Evolutionary conservation across 2,888 invertebrate genomes (phyloP), one percentile per base, ranked within the genome.

Genomic region (Synanthedon myopaeformis): DNA sequence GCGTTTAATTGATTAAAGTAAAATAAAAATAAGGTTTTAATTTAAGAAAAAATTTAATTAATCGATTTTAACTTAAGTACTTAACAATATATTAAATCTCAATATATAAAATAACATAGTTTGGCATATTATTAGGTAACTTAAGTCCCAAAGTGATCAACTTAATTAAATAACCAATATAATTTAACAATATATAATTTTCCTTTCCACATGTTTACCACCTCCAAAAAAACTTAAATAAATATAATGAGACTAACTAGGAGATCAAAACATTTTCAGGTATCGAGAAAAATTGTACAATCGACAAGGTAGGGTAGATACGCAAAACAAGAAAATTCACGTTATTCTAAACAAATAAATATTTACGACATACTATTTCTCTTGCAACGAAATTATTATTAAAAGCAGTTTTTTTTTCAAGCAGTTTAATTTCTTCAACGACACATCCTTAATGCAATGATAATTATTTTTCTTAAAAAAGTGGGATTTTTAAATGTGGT

Each of bases 201-300:
- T 17, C 49, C 14, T 17, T 17, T 19, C 49, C 12, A 13, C 14
- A 13, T 45, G 45, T 45, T 45, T 45, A 45, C 45, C 45, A 35
- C 10, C 6, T 35, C 35, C 35, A n/a, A 10, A 45, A 19, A 4
- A 17, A 23, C 49, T 17, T 62, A 71, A 76, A 74, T 75, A 74
- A 78, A 76, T 76, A 78, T 82, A 82, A 78, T 51, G 73, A 52
- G 28, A 41, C n/a, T 54, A 49, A 35, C 51, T 48, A 80, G 76
- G 86, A 86, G 86, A 86, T 86, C 86, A 86, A 77, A 74, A 81
- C 78, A 74, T 82, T 74, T 77, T 85, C 83, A 86, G 85, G 85
- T 85, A 86, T 83, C 83, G 62, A 73, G 62, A 12, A 19, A 49
- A 51, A 57, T 53, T 35, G 35, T 35, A 35, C 35, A 35, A 35